Evolutionary conservation across 2,113 vertebrate species (phyloP), one percentile per base, ranked within the genome.

Genomic region (Xiphophorus couchianus): DNA sequence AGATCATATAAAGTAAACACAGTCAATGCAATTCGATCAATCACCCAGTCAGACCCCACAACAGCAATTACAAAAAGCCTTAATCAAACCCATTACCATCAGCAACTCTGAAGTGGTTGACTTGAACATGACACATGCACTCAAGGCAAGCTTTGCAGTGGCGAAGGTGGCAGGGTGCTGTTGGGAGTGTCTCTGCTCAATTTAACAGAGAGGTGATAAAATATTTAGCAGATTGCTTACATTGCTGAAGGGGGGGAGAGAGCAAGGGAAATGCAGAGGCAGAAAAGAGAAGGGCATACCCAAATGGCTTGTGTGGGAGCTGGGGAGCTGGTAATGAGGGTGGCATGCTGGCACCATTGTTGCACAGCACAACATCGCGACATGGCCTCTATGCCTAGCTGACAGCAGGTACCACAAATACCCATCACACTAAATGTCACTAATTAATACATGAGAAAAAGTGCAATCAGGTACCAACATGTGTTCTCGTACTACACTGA

Each of bases 211-310:
- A 88, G 88, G 87, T 84, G 77, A 90, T 91, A 79, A 91, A 92
- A 93, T 90, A 93, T 91, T 90, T 93, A 91, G 90, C 84, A 88
- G 89, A 91, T 90, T 92, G 90, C 91, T 91, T 90, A 90, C 90
- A 92, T 90, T 71, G 90, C 86, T 78, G 48, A 86, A 77, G 89
- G 85, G 83, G 74, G 71, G 4, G 14, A 79, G 84, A 75, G 84
- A 82, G 77, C 5, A 76, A 78, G 71, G 71, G 33, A 37, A 35
- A 74, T 31, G 37, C 58, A 22, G 66, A 66, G 51, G 66, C 39
- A 77, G 62, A 74, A 58, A 63, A 72, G 68, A 71, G 67, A 37
- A 69, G 82, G 84, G 81, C 71, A 77, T 82, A 85, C 82, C 81
- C 87, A 88, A 90, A 91, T 90, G 85, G 84, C 81, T 86, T 82